phyloP scores from a whole-genome alignment of 2,797 vertebrate genomes.

The Arctocebus calabarensis region DNA sequence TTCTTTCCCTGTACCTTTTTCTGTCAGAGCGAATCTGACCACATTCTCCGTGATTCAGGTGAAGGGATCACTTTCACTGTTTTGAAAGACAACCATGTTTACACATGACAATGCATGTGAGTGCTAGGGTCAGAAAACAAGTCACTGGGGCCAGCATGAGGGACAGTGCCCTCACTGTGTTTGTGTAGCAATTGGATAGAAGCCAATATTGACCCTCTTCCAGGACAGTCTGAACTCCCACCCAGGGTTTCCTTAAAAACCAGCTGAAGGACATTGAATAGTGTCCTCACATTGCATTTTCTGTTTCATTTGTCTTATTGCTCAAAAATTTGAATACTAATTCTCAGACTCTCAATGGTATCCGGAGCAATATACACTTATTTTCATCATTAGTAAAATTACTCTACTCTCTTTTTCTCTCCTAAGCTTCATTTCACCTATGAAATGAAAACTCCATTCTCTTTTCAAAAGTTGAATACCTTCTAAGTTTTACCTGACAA shows the following conservation, averaged over 20 bases:
- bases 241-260: neutral
- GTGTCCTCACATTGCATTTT: neutral
- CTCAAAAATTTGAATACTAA: slow-evolving; percentile 10
- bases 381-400: slow-evolving; percentile 48
- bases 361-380: neutral
- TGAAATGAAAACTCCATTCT: slow-evolving; percentile 31
- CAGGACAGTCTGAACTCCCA: neutral
- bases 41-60: neutral
- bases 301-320: neutral
- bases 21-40: neutral
- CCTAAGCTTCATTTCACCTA: slow-evolving; percentile 21
- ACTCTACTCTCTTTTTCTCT: neutral
- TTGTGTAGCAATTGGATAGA: neutral
- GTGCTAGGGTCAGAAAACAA: neutral
- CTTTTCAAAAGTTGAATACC: neutral
- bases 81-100: slow-evolving; percentile 47
- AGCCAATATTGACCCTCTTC: neutral
- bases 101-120: neutral
- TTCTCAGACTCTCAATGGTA: neutral
- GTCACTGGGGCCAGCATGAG: neutral
- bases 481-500: slow-evolving; percentile 13
- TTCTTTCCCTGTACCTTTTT: neutral
- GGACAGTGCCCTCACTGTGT: neutral
- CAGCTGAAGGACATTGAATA: neutral
- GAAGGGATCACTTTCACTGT: neutral